Evolutionary conservation across 2,888 invertebrate species (phyloP), one percentile per base, ranked within the genome.

Genomic region (Eupithecia insigniata): DNA sequence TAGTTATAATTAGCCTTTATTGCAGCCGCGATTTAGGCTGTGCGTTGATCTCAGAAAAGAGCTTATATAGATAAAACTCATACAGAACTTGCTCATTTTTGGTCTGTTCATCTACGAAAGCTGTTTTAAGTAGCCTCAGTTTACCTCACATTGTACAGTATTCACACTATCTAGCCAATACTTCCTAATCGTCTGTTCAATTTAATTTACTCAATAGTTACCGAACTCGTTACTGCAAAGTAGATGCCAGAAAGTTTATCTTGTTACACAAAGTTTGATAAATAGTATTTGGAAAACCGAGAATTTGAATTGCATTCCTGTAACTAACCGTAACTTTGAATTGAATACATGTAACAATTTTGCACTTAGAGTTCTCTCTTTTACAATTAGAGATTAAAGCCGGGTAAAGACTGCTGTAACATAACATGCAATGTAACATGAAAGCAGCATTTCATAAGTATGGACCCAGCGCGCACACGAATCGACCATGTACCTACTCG

Each of bases 261-360:
- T 58, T 58, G 58, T 16, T 58, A 26, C 58, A 28, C 28, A 28
- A 16, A 58, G 28, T 58, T 28, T 28, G 58, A 58, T 28, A 14
- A 28, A 28, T 3, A 22, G 14, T 28, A 16, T 14, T 58, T 14
- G 12, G 14, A 16, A 58, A 58, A 28, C 28, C 58, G 5, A 58
- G 28, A 5, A 58, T 58, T 58, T 58, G 58, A 28, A 28, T 58
- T 58, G 28, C 58, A 58, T 58, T 58, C 46, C 22, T 51, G 51
- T 22, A 51, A 58, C 58, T 5, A 55, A 55, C 55, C 58, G 58
- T 28, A 58, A 58, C 26, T 58, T 28, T 58, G 28, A 58, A 58
- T 28, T 58, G 28, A 58, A 58, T 16, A 10, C 28, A 22, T 58
- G 14, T 58, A 28, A 14, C 14, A 16, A 26, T 28, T 58, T 28